Evolutionary conservation across 2,888 invertebrate genomes (phyloP), one percentile per base, ranked within the genome.

Genomic region (Xestia xanthographa): DNA sequence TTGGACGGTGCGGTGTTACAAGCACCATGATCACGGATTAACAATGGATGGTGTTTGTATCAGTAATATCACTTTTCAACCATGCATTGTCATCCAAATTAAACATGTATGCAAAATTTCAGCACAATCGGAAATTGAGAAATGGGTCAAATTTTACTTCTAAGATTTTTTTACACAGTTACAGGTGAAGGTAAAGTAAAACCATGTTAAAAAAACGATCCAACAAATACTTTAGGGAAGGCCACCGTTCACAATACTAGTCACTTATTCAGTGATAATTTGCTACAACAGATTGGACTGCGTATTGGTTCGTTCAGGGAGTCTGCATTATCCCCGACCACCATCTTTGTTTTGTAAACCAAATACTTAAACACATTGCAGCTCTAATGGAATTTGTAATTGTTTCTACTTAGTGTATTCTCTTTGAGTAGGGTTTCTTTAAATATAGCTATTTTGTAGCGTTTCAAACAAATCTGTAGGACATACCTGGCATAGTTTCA

Each of bases 261-360:
- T 90, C 82, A 87, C 74, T 90, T 90, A 90, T 90, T 90, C 88
- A 89, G 76, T 77, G 74, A 87, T 88, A 80, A 90, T 89, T 88
- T 86, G 80, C 75, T 78, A 79, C 80, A 78, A 86, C 72, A 86
- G 86, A 90, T 90, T 88, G 89, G 74, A 85, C 80, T 70, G 82
- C 38, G 76, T 74, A 82, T 84, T 81, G 79, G 56, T 69, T 69
- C 81, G 71, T 84, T 86, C 77, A 50, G 86, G 82, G 78, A 84
- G 48, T 20, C 29, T 87, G 80, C 84, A 72, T 77, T 80, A 84
- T 50, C 58, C 65, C 66, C 43, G 34, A 5, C 53, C 53, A 56
- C 69, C 66, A 75, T 84, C 70, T 87, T 80, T 75, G 72, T 73
- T 71, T 86, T 77, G 70, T 77, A 72, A 67, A 80, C 50, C 70